These are phyloP conservation scores for Candidula unifasciata DNA, from an alignment of 2,888 invertebrate species.

Conservation along the genomic window DNA sequence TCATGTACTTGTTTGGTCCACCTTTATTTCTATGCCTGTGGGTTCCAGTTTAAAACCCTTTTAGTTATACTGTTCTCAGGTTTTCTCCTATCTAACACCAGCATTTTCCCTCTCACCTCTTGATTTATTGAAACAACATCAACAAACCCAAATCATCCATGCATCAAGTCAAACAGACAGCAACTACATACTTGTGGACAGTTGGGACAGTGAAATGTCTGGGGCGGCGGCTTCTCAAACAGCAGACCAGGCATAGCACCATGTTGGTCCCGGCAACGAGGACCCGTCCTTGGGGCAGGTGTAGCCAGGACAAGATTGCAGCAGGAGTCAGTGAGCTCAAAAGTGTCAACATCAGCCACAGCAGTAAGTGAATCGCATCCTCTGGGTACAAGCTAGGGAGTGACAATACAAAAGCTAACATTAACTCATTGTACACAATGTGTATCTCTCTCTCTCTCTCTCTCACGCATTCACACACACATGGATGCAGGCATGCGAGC, in stretches of 20 bases:
- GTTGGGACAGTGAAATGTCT: constrained; percentile 3
- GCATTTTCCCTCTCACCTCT: too few species aligned
- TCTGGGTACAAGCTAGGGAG: constrained; percentile 56
- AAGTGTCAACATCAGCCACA: constrained; percentile 49
- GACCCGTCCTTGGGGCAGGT: neutral
- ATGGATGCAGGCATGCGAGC: too few species aligned
- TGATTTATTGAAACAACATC: too few species aligned
- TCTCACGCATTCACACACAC: too few species aligned
- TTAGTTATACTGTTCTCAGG: too few species aligned
- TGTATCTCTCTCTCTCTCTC: too few species aligned
- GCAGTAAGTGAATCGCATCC: constrained; percentile 58
- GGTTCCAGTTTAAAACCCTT: too few species aligned
- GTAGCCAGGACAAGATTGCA: neutral
- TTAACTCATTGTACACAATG: neutral
- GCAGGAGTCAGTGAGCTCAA: neutral
- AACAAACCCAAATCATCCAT: too few species aligned
- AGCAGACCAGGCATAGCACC: neutral
- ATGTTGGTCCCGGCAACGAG: neutral
- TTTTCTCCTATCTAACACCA: too few species aligned
- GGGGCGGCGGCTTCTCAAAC: constrained; percentile 16
- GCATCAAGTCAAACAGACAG: too few species aligned
- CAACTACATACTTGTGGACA: constrained; percentile 13
- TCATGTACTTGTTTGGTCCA: too few species aligned
- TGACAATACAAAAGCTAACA: neutral
- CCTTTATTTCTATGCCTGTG: too few species aligned